Evolutionary conservation across 2,113 vertebrate species (phyloP).

Genomic region (Leucosticte australis): DNA sequence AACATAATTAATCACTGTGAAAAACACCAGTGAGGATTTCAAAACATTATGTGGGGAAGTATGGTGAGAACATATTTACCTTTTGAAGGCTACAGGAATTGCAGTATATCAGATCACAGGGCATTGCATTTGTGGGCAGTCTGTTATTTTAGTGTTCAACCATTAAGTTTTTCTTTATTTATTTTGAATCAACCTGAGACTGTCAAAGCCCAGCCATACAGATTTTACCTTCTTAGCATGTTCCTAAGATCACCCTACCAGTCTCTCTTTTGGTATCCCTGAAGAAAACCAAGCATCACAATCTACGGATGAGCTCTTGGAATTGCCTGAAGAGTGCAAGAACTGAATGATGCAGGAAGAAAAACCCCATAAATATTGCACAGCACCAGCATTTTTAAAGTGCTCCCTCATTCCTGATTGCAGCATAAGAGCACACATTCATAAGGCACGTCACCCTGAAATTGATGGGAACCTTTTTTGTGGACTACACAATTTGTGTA

Average conservation of each 20-base stretch:
- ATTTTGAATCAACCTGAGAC: background rate
- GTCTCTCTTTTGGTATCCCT: background rate
- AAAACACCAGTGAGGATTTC: constrained; percentile 1
- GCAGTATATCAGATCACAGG: background rate
- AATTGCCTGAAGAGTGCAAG: background rate
- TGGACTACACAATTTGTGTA: constrained; percentile 30
- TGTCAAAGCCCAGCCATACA: background rate
- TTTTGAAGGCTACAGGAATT: background rate
- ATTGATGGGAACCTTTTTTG: constrained; percentile 15
- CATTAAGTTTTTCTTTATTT: constrained; percentile 20
- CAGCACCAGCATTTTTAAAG: constrained; percentile 2
- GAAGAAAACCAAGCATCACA: background rate
- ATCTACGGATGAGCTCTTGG: constrained; percentile 2
- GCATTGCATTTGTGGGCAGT: background rate
- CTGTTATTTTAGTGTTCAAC: background rate
- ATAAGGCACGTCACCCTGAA: background rate
- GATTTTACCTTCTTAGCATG: background rate
- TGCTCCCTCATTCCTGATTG: constrained; percentile 11
- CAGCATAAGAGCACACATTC: background rate
- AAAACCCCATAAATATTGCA: constrained; percentile 31
- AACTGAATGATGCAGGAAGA: background rate
- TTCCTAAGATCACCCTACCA: background rate
- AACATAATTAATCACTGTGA: constrained; percentile 45
- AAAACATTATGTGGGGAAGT: constrained; percentile 15
- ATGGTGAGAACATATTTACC: constrained; percentile 22